phyloP scores from a whole-genome alignment of 2,113 vertebrate species.

The Casuarius casuarius region DNA sequence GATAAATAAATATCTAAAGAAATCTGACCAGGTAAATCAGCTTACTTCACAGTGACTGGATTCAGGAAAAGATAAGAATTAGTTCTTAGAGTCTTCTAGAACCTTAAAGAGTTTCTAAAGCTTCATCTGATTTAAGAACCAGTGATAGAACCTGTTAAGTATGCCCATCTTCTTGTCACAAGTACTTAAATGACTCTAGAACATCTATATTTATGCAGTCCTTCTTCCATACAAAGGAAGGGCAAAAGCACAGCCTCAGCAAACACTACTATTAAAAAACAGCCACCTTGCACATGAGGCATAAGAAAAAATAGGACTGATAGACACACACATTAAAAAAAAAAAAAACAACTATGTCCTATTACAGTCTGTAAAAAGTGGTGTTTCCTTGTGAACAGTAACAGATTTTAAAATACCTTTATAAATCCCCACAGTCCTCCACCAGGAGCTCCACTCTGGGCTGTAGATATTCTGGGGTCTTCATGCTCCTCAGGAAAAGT shows the following conservation, averaged over 20 bases:
- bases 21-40: not conserved
- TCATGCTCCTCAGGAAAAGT: constrained; percentile 94
- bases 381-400: not conserved
- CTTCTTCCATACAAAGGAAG: not conserved
- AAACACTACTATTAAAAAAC: not conserved
- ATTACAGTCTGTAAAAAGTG: accelerated
- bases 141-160: not conserved
- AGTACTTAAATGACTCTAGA: not conserved
- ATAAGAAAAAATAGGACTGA: not conserved
- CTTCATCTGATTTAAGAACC: not conserved
- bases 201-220: not conserved
- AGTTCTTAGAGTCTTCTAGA: not conserved
- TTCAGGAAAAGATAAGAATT: not conserved
- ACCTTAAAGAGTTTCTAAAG: not conserved
- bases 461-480: constrained; percentile 78
- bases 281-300: not conserved
- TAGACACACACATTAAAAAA: not conserved
- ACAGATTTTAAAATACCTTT: constrained; percentile 80
- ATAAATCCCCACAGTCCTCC: constrained; percentile 95
- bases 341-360: not conserved
- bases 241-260: not conserved
- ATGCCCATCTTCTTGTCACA: not conserved
- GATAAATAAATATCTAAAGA: not conserved
- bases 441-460: constrained; percentile 54
- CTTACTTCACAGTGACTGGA: not conserved